Percentiles rank a stretch among this genome's conserved stretches.
These are phyloP conservation scores for Drymodes brunneopygia DNA, from an alignment of 2,113 vertebrate species.

Conservation along the genomic window DNA sequence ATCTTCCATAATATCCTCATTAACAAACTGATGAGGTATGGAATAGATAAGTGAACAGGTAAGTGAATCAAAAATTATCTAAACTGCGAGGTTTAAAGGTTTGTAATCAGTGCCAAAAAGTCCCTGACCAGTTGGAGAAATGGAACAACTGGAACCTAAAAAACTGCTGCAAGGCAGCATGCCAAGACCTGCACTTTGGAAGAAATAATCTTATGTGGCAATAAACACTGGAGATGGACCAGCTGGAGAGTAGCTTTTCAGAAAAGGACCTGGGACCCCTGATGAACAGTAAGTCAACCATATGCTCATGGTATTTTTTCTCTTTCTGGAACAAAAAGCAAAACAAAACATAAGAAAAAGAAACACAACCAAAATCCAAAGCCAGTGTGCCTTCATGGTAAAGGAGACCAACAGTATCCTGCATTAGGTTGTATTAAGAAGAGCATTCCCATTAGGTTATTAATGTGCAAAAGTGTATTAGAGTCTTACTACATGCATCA, in stretches of 20 bases:
- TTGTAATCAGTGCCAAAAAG: not conserved
- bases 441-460: not conserved
- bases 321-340: fast-evolving
- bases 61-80: not conserved
- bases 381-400: not conserved
- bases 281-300: not conserved
- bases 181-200: not conserved
- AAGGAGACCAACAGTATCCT: not conserved
- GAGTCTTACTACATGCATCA: not conserved
- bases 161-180: not conserved
- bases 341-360: not conserved
- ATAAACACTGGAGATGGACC: not conserved
- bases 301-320: not conserved
- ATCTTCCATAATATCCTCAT: not conserved
- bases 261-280: not conserved
- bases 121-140: not conserved
- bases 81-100: not conserved
- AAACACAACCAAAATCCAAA: not conserved
- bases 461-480: not conserved
- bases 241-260: not conserved
- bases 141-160: not conserved
- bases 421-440: not conserved
- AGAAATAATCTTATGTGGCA: not conserved
- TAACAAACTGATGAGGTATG: not conserved
- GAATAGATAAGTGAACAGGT: not conserved